A percentile compares a stretch with the other conserved stretches of the same genome.
Evolutionary conservation across 2,888 invertebrate species (phyloP).

Genomic region (Acanthococcus lagerstroemiae): DNA sequence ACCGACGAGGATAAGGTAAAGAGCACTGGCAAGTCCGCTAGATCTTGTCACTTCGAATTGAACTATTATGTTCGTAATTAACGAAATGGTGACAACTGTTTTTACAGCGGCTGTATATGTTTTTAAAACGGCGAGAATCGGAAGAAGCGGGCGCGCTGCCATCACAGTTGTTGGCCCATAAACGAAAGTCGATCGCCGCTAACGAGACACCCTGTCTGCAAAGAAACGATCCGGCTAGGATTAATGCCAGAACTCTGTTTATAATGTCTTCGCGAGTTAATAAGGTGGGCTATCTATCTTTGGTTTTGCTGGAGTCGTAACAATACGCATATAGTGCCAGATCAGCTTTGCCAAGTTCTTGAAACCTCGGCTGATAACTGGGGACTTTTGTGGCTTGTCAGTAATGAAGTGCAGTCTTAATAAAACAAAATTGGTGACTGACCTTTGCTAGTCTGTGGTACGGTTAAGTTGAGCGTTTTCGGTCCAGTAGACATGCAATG

Average conservation of each 20-base stretch:
- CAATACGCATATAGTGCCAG: no score
- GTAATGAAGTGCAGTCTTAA: not conserved
- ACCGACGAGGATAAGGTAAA: constrained; percentile 18
- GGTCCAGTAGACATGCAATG: no score
- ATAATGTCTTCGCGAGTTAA: constrained; percentile 49
- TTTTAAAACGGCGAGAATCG: constrained; percentile 55
- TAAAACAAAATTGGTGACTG: no score
- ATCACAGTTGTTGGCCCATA: constrained; percentile 38
- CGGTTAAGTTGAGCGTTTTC: no score
- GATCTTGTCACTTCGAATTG: not conserved
- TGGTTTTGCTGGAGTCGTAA: no score
- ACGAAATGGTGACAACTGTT: constrained; percentile 17
- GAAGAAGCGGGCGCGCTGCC: constrained; percentile 50
- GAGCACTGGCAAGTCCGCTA: not conserved
- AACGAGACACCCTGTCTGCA: constrained; percentile 51
- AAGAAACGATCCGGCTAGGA: constrained; percentile 52
- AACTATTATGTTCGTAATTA: not conserved
- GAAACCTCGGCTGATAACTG: no score
- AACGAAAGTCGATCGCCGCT: constrained; percentile 4
- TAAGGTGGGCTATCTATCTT: constrained; percentile 34
- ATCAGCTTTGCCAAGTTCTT: no score
- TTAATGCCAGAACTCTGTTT: constrained; percentile 61
- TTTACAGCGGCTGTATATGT: constrained; percentile 42
- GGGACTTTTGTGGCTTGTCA: no score
- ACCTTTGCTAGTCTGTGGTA: no score